Base-by-base conservation (phyloP, 2,888 invertebrate species). In the Odontocerum albicorne region DNA sequence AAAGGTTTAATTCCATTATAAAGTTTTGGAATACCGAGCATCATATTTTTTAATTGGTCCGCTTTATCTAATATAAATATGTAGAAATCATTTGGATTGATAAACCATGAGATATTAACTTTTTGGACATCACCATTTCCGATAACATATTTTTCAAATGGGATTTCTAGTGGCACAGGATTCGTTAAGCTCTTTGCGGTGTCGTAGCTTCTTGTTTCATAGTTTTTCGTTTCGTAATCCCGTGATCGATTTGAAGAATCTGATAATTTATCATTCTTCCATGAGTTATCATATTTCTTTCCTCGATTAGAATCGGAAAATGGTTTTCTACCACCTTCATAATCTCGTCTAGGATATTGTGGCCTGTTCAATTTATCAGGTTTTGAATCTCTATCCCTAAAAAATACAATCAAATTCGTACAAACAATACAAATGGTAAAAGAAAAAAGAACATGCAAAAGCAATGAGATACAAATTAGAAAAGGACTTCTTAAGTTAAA, bases 41-140 rank as follows among this genome's bases (percentile, higher is more conserved):
- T 87, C 78, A 90, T 80, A 2, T 72, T 72, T 12, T 82, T 76
- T 66, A 90, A 88, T 62, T 83, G 80, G 1, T 70, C 66, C 63
- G 79, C 74, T 3, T 72, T 64, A 0, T 76, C 73, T 40, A 79
- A 66, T 13, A 80, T 71, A 63, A 85, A 85, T 0, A 83, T 81
- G 70, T 83, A 88, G 69, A 91, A 90, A 63, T 83, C 81, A 57
- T 82, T 80, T 0, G 90, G 90, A 57, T 86, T 85, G 49, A 85
- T 81, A 66, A 89, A 88, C 90, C 90, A 90, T 1, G 86, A 84
- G 32, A 90, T 78, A 1, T 79, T 75, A 0, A 87, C 76, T 52
- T 83, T 79, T 47, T 50, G 39, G n/a, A 16, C 45, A 4, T 35
- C 12, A 16, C 16, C 15, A 12, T 44, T 33, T 13, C 55, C 27